phyloP scores from a whole-genome alignment of 2,797 vertebrate genomes.

The Myotis findleyi region DNA sequence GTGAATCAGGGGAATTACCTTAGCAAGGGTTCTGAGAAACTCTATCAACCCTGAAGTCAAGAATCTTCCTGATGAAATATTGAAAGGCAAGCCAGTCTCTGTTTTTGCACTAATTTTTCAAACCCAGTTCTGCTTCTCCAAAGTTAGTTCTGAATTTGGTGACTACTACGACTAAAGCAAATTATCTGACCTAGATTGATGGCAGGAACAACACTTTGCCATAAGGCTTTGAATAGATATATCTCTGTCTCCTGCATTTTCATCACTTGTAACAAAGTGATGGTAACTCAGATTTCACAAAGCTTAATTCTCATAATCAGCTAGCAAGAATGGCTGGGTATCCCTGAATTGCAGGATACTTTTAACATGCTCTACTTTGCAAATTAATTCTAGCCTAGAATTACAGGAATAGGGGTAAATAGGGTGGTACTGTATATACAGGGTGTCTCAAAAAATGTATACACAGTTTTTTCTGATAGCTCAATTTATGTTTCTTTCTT shows the following conservation, averaged over 20 bases:
- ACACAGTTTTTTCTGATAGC: no score
- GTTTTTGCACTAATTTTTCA: background rate
- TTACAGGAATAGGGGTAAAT: background rate
- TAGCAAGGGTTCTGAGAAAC: background rate
- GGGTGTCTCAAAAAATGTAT: no score
- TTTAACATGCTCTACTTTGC: background rate
- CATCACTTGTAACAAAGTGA: background rate
- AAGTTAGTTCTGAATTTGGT: conserved; percentile 24
- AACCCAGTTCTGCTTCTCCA: conserved; percentile 20
- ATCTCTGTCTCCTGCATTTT: background rate
- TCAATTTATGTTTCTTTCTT: no score
- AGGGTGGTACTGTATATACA: background rate
- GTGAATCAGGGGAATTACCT: background rate
- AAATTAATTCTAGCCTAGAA: conserved; percentile 29
- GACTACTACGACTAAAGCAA: background rate
- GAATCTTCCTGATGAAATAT: background rate
- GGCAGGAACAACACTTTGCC: background rate
- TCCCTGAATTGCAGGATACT: background rate
- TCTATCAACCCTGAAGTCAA: background rate
- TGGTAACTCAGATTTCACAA: conserved; percentile 7
- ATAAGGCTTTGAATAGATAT: background rate
- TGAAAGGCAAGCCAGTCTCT: background rate
- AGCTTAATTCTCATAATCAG: conserved; percentile 3
- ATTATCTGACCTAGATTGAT: background rate
- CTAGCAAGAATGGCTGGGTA: background rate